These are phyloP conservation scores for Podarcis raffonei DNA, from an alignment of 2,113 vertebrate species.

Conservation along the genomic window DNA sequence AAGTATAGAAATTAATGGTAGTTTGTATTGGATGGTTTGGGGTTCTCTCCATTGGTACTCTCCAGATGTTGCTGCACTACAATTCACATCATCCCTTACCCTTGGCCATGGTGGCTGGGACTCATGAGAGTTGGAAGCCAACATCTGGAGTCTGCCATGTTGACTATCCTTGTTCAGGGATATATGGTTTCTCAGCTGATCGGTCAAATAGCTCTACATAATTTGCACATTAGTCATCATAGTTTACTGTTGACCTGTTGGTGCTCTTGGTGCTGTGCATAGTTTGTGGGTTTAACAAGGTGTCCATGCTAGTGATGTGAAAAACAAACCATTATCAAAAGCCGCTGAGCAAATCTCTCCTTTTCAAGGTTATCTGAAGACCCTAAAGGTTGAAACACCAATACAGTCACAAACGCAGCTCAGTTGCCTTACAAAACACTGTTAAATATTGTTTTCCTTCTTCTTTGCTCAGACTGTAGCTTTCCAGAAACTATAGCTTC, in stretches of 20 bases:
- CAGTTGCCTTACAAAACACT: background rate
- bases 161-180: background rate
- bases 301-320: background rate
- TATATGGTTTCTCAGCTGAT: background rate
- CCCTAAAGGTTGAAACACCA: background rate
- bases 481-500: background rate
- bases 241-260: background rate
- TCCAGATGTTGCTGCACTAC: too few species aligned
- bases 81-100: too few species aligned
- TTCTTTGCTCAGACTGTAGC: too few species aligned
- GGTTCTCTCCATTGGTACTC: too few species aligned
- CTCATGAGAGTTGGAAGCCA: too few species aligned
- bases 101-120: too few species aligned
- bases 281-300: background rate
- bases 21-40: background rate
- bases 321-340: background rate
- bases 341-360: background rate
- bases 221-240: background rate
- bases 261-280: background rate
- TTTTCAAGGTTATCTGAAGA: slow-evolving; percentile 25
- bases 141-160: too few species aligned
- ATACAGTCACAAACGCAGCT: background rate
- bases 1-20: background rate
- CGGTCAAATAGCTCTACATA: slow-evolving; percentile 7
- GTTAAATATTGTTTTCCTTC: background rate